Base-by-base conservation (phyloP, 2,888 invertebrate species). In the Bombylius major region DNA sequence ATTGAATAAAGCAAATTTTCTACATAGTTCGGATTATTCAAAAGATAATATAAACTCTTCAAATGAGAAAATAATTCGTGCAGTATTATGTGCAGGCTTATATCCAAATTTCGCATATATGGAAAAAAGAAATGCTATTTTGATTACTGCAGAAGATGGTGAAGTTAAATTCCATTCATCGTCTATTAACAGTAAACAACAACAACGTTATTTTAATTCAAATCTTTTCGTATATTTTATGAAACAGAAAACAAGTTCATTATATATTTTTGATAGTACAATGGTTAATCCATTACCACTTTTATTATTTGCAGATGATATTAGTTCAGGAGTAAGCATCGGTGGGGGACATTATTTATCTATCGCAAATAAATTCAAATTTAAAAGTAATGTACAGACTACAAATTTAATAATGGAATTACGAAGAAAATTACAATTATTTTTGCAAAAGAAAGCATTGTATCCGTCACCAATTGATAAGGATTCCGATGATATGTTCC, bases 81-180 rank as follows among this genome's bases (percentile, higher is more conserved):
- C 93, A 4, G 79, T 95, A 8, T 79, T 95, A 45, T 87, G 89
- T 60, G 89, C 92, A 8, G 88, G 93, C 13, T 76, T 96, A 7
- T 96, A 92, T 76, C 95, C 96, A 1, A 94, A 95, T 69, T 81
- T 95, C 60, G 89, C 84, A 0, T 76, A 78, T n/a, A n/a, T n/a
- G n/a, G n/a, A n/a, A n/a, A n/a, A n/a, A n/a, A n/a, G n/a, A n/a
- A n/a, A n/a, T n/a, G n/a, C n/a, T n/a, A n/a, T n/a, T n/a, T n/a
- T 76, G 1, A 63, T 60, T 4, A 82, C 83, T 0, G 76, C 78
- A 0, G 81, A 83, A 64, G 81, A 82, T 54, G 79, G 80, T 13
- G 70, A 65, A 8, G 83, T 88, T 0, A 61, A 72, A 5, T 67
- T 93, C 23, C 93, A 94, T 70, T 89, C 88, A 0, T 86, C 87